A percentile compares a stretch with the other conserved stretches of the same genome.
phyloP scores from a whole-genome alignment of 2,113 vertebrate genomes.

The Brachypodius melanocephalos region DNA sequence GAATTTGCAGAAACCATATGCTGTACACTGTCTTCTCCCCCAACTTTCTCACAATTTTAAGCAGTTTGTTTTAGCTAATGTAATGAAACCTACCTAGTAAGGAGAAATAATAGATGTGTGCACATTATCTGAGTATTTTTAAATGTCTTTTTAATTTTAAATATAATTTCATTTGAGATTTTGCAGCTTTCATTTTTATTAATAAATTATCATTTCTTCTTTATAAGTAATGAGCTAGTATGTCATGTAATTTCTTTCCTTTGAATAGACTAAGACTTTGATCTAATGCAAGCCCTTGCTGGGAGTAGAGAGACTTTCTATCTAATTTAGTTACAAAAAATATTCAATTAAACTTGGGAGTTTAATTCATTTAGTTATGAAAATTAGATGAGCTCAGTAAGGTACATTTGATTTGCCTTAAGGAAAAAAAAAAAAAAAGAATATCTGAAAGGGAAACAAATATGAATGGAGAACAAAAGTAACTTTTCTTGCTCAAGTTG shows the following conservation, averaged over 20 bases:
- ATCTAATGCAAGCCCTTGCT: constrained; percentile 1
- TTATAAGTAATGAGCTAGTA: constrained; percentile 18
- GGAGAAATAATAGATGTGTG: not conserved
- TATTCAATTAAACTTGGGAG: constrained; percentile 62
- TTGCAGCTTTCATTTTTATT: constrained; percentile 25
- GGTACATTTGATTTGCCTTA: constrained; percentile 50
- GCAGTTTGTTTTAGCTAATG: constrained; percentile 16
- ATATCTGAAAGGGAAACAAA: constrained; percentile 42
- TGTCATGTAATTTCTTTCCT: constrained; percentile 29
- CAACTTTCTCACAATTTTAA: not conserved
- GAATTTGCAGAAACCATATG: not conserved
- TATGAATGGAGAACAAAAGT: constrained; percentile 32
- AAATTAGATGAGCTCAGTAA: constrained; percentile 67
- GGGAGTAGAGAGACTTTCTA: constrained; percentile 6
- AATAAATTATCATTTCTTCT: not conserved
- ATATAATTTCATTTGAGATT: constrained; percentile 47
- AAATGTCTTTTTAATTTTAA: constrained; percentile 31
- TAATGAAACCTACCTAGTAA: constrained; percentile 12
- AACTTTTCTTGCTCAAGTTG: not conserved
- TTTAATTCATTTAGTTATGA: constrained; percentile 71
- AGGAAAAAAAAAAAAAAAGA: not conserved
- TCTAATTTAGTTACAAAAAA: constrained; percentile 65
- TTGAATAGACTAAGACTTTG: constrained; percentile 32
- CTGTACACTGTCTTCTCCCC: not conserved
- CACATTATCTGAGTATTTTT: constrained; percentile 32